Evolutionary conservation across 2,797 vertebrate genomes (phyloP), one percentile per base, ranked within the genome.

Genomic region (Propithecus deckenii): DNA sequence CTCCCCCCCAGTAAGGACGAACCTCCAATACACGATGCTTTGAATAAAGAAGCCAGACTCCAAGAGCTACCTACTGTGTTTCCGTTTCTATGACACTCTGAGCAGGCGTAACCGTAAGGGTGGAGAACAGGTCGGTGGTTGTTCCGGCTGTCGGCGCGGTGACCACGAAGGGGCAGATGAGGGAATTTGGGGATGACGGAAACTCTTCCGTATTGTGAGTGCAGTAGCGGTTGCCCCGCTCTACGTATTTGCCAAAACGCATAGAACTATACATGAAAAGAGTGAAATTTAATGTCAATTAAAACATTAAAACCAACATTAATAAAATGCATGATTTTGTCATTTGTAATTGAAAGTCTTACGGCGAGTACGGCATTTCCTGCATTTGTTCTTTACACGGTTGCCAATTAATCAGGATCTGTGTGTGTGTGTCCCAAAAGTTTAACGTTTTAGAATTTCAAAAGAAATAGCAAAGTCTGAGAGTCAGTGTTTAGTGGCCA

Each of bases 121-220:
- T 22, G 14, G 63, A 72, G 20, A 15, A 32, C 13, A 32, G 18
- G 17, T 57, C 28, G 23, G 11, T 4, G 30, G 2, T 18, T 7
- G 15, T 35, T 38, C 38, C 23, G 23, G 4, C 14, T 30, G 46
- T 28, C n/a, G 28, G 28, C 7, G 12, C 12, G 4, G 8, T 32
- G 46, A 41, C 18, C 4, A 10, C 41, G 4, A 13, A 52, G 13
- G 41, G 38, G n/a, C 20, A 50, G 17, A 28, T 43, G 61, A 5
- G 41, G n/a, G 0, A 4, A 48, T 17, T 55, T 5, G 0, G 43
- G 20, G 12, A 7, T 7, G n/a, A 43, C 8, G 38, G n/a, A 65
- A 52, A 18, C 0, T 25, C 38, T 61, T 63, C 12, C 63, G 8
- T 30, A 30, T 63, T 5, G 5, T 41, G 41, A 41, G 41, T 61